Percentiles rank a stretch among this genome's conserved stretches.
Evolutionary conservation across 2,797 vertebrate genomes (phyloP).

Genomic region (Pipistrellus kuhlii): DNA sequence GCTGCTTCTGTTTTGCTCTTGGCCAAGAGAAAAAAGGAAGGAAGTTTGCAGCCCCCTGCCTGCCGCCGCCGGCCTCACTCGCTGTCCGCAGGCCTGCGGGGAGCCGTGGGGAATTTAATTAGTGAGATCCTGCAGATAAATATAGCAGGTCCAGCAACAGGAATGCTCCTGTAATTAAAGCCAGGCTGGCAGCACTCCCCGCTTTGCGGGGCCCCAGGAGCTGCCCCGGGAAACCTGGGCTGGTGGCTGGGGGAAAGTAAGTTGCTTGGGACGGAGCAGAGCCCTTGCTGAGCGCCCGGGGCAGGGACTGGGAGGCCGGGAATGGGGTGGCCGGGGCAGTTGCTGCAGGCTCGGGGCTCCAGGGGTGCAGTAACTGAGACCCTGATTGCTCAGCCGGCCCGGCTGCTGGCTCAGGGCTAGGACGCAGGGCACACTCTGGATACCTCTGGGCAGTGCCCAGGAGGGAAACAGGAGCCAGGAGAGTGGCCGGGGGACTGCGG

Average conservation of each 20-base stretch:
- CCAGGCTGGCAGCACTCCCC: constrained; percentile 77
- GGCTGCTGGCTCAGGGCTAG: not conserved
- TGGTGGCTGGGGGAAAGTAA: constrained; percentile 45
- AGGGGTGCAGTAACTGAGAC: not conserved
- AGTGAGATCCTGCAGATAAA: constrained; percentile 82
- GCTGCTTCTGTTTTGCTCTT: constrained; percentile 68
- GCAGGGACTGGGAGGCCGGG: not conserved
- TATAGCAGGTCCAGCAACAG: constrained; percentile 82
- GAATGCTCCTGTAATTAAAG: constrained; percentile 85
- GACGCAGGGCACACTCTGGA: not conserved
- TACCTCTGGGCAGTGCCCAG: not conserved
- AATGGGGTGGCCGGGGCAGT: rapidly evolving
- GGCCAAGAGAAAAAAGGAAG: constrained; percentile 73
- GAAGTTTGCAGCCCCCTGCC: constrained; percentile 80
- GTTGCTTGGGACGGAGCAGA: constrained; percentile 71
- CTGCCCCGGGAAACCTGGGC: constrained; percentile 2
- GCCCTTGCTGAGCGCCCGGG: not conserved
- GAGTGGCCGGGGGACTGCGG: not conserved
- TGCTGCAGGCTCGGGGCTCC: not conserved
- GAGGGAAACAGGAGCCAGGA: not conserved
- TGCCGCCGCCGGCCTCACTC: not conserved
- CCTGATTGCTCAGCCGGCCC: not conserved
- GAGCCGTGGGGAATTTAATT: constrained; percentile 85
- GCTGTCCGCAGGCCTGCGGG: constrained; percentile 66
- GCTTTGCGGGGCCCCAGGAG: constrained; percentile 70